Conservation (phyloP, 1,140 invertebrate genomes). For the Anoplolepis gracilipes region DNA sequence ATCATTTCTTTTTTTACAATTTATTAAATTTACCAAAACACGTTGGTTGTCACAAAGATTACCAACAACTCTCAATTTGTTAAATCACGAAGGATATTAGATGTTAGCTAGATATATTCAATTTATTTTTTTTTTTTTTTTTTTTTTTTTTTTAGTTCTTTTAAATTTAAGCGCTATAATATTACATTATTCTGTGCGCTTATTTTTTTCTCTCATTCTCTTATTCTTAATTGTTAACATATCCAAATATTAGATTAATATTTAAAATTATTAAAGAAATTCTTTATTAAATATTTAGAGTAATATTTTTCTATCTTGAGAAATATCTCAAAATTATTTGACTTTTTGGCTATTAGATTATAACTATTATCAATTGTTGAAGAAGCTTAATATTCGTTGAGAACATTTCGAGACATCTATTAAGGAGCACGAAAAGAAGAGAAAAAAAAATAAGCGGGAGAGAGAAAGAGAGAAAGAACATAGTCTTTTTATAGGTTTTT, state of each 20-base stretch:
- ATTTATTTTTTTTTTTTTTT: too few relatives aligned
- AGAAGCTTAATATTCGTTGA: background rate
- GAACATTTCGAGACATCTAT: constrained; percentile 14
- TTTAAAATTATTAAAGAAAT: background rate
- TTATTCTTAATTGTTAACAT: background rate
- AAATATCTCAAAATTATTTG: background rate
- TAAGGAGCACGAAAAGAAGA: background rate
- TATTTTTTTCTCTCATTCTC: background rate
- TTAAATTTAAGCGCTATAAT: too few relatives aligned
- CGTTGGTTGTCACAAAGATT: background rate
- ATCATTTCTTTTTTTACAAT: background rate
- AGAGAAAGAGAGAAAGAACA: background rate
- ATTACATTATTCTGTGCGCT: background rate
- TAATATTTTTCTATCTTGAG: background rate
- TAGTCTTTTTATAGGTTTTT: constrained; percentile 16
- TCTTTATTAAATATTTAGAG: background rate
- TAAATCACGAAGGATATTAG: too few relatives aligned
- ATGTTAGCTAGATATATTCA: too few relatives aligned
- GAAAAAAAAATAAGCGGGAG: background rate
- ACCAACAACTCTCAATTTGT: too few relatives aligned
- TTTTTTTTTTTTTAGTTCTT: too few relatives aligned
- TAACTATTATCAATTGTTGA: constrained; percentile 5
- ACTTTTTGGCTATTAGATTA: background rate
- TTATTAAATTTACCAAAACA: background rate
- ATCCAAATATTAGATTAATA: background rate